Evolutionary conservation across 1,140 invertebrate species (phyloP).

Genomic region (Drosophila takahashii): DNA sequence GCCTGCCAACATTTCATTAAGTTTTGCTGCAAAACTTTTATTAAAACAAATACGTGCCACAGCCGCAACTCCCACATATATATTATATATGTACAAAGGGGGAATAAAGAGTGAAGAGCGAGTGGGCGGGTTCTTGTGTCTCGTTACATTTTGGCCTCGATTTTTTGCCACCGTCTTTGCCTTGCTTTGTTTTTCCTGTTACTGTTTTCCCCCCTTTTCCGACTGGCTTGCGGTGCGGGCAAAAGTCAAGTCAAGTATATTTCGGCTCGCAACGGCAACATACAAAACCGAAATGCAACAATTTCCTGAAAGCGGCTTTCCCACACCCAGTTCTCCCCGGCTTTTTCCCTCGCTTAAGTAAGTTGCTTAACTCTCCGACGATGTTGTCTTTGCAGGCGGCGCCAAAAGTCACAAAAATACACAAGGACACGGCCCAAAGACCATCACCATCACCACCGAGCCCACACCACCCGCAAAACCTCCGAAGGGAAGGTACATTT

Average conservation of each 20-base stretch:
- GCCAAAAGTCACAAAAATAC: slow-evolving; percentile 67
- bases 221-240: slow-evolving; percentile 51
- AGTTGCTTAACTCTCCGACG: slow-evolving; percentile 73
- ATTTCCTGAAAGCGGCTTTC: slow-evolving; percentile 72
- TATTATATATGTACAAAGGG: slow-evolving; percentile 3
- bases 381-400: slow-evolving; percentile 78
- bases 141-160: slow-evolving; percentile 79
- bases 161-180: slow-evolving; percentile 52
- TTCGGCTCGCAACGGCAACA: slow-evolving; percentile 48
- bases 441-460: not conserved
- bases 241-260: slow-evolving; percentile 81
- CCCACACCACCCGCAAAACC: not conserved
- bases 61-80: slow-evolving; percentile 39
- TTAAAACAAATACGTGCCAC: slow-evolving; percentile 82
- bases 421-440: slow-evolving; percentile 25
- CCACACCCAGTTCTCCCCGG: slow-evolving; percentile 20
- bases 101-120: not conserved
- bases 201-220: slow-evolving; percentile 24
- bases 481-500: slow-evolving; percentile 36
- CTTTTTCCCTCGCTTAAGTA: slow-evolving; percentile 61
- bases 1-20: slow-evolving; percentile 81
- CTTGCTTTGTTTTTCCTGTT: slow-evolving; percentile 38
- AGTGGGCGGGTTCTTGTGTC: slow-evolving; percentile 50
- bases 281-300: slow-evolving; percentile 74
- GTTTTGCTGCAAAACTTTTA: slow-evolving; percentile 82